Evolutionary conservation across 2,113 vertebrate species (phyloP).

Genomic region (Pangasianodon hypophthalmus): DNA sequence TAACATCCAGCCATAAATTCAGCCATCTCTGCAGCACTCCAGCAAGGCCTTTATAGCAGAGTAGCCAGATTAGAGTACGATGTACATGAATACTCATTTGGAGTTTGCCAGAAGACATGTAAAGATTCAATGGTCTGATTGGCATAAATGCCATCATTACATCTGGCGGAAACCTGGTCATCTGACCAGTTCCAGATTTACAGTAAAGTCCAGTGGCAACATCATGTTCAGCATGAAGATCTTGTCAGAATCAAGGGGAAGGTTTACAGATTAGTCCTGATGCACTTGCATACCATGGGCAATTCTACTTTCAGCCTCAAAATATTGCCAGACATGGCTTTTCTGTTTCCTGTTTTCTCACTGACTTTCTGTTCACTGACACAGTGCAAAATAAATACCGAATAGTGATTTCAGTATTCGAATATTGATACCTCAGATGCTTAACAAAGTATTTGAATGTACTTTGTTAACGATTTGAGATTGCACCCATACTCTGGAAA

Average conservation of each 20-base stretch:
- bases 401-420: not conserved
- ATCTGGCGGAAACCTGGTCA: not conserved
- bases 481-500: not conserved
- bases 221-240: not conserved
- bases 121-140: not conserved
- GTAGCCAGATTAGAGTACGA: not conserved
- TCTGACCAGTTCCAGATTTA: not conserved
- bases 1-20: not conserved
- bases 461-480: not conserved
- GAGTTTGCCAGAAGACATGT: not conserved
- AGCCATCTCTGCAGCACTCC: not conserved
- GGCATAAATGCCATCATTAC: not conserved
- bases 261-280: not conserved
- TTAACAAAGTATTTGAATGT: too few relatives aligned
- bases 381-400: not conserved
- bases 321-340: not conserved
- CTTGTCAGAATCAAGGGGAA: not conserved
- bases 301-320: not conserved
- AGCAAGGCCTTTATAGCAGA: too few relatives aligned
- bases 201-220: not conserved
- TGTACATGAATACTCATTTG: not conserved
- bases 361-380: not conserved
- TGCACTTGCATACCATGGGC: not conserved
- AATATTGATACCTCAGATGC: not conserved
- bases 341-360: not conserved